Evolutionary conservation across 2,888 invertebrate species (phyloP).

Genomic region (Slavum lentiscoides): DNA sequence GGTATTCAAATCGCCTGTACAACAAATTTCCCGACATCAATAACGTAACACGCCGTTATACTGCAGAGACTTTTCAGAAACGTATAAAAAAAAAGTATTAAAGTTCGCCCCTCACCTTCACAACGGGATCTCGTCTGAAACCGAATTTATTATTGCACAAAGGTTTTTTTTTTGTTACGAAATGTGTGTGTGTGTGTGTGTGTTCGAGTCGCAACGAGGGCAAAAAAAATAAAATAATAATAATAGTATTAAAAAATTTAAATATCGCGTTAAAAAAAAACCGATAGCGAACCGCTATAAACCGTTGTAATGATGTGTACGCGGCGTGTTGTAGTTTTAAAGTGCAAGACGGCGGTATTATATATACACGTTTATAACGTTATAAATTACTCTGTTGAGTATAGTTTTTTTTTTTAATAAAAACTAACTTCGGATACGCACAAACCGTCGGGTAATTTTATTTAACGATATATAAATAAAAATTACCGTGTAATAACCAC

Average conservation of each 20-base stretch:
- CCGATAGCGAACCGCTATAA: neutral
- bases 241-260: conserved; percentile 24
- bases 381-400: too few relatives aligned
- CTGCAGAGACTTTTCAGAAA: neutral
- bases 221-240: neutral
- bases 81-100: conserved; percentile 13
- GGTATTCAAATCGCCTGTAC: conserved; percentile 40
- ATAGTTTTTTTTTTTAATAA: too few relatives aligned
- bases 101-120: conserved; percentile 13
- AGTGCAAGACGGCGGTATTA: too few relatives aligned
- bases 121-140: conserved; percentile 14
- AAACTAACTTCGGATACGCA: too few relatives aligned
- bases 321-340: too few relatives aligned
- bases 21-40: conserved; percentile 24
- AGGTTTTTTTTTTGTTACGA: conserved; percentile 12
- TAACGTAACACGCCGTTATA: conserved; percentile 6
- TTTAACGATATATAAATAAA: too few relatives aligned
- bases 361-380: too few relatives aligned
- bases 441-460: too few relatives aligned
- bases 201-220: neutral
- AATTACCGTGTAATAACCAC: too few relatives aligned
- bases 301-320: neutral
- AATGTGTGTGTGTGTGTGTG: too few relatives aligned
- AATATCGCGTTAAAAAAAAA: neutral
- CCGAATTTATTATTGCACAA: conserved; percentile 39